Conservation (phyloP, 2,888 invertebrate genomes). For the Rhamnusium bicolor region DNA sequence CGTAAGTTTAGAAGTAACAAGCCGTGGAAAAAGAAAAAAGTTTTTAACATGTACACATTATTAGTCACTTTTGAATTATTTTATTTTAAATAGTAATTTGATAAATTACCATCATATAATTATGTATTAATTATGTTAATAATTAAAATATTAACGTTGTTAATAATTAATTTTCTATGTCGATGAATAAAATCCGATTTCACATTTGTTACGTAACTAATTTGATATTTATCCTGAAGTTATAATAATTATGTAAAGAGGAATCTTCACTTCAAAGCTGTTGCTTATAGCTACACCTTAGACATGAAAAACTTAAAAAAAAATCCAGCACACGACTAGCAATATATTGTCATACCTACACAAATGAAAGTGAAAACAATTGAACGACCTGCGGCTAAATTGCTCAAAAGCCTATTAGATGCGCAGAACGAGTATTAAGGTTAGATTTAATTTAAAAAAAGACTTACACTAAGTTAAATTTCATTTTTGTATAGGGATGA, state of each 20-base stretch:
- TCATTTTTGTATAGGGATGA: constrained; percentile 60
- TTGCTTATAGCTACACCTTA: constrained; percentile 21
- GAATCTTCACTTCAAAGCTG: constrained; percentile 1
- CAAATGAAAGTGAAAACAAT: constrained; percentile 30
- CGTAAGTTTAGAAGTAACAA: too few species aligned
- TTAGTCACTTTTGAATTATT: too few species aligned
- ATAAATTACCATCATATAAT: not conserved
- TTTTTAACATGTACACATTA: too few species aligned
- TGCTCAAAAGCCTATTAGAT: constrained; percentile 15
- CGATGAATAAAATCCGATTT: constrained; percentile 42
- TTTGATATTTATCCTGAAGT: constrained; percentile 27
- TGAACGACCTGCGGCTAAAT: not conserved
- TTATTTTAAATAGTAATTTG: not conserved
- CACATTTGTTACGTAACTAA: constrained; percentile 40
- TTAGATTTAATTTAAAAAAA: constrained; percentile 33
- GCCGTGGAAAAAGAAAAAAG: too few species aligned
- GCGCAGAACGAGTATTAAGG: constrained; percentile 9
- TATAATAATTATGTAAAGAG: constrained; percentile 19
- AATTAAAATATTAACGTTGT: constrained; percentile 28
- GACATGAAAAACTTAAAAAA: constrained; percentile 5
- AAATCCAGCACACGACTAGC: not conserved
- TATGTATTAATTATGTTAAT: not conserved
- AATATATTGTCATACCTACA: constrained; percentile 1
- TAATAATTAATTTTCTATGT: constrained; percentile 30
- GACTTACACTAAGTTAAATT: constrained; percentile 66